phyloP scores from a whole-genome alignment of 1,140 invertebrate species.

The Papilio aristodemus region DNA sequence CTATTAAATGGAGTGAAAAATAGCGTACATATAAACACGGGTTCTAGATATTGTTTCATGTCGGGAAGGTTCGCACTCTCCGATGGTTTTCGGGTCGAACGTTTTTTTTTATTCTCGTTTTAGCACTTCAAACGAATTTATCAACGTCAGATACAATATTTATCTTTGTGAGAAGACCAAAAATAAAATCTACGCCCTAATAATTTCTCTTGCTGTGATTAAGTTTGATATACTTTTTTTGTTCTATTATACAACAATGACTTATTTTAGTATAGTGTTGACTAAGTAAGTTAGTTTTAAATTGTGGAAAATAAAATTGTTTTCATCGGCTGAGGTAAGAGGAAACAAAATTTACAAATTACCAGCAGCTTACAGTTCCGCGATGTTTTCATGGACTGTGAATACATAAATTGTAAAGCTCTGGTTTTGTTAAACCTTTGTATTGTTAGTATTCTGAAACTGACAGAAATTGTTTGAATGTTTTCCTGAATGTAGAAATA shows the following conservation, averaged over 20 bases:
- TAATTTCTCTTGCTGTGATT: slow-evolving; percentile 3
- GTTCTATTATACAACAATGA: neutral
- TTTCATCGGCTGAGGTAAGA: neutral
- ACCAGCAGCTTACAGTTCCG: neutral
- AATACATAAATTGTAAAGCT: slow-evolving; percentile 24
- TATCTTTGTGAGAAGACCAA: slow-evolving; percentile 15
- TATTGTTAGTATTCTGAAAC: slow-evolving; percentile 7
- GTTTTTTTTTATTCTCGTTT: slow-evolving; percentile 29
- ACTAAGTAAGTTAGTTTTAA: too few relatives aligned
- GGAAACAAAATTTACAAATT: neutral
- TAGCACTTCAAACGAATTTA: slow-evolving; percentile 33
- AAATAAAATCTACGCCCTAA: slow-evolving; percentile 16
- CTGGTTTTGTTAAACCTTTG: slow-evolving; percentile 6
- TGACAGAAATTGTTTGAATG: slow-evolving; percentile 9
- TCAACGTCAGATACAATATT: slow-evolving; percentile 31
- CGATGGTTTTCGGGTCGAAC: neutral
- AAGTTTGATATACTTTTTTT: neutral
- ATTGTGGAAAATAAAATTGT: too few relatives aligned
- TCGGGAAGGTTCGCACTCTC: neutral
- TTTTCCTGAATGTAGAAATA: neutral
- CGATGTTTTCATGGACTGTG: slow-evolving; percentile 1
- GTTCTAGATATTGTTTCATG: slow-evolving; percentile 22
- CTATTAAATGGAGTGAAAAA: neutral
- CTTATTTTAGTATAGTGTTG: neutral
- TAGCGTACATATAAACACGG: neutral